Evolutionary conservation across 2,888 invertebrate genomes (phyloP).

Genomic region (Emesis russula): DNA sequence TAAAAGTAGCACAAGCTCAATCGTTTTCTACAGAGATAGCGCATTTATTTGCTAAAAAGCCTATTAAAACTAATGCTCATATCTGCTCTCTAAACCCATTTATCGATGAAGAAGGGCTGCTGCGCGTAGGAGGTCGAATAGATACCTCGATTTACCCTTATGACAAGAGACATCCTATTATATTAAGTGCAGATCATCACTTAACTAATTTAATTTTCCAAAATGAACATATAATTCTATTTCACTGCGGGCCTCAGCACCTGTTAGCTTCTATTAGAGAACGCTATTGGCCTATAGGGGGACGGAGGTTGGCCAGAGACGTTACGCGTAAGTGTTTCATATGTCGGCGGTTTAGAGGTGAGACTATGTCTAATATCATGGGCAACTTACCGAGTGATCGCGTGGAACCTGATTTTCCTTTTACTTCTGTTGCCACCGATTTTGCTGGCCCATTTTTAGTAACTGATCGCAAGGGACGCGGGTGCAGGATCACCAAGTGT

Average conservation of each 20-base stretch:
- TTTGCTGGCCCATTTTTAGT: slow-evolving; percentile 35
- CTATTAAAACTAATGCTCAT: slow-evolving; percentile 9
- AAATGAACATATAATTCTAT: neutral
- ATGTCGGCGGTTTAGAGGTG: slow-evolving; percentile 16
- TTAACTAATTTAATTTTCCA: neutral
- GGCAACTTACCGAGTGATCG: neutral
- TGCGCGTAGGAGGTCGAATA: slow-evolving; percentile 74
- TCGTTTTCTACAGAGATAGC: neutral
- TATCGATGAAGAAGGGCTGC: slow-evolving; percentile 13
- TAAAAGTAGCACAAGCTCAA: neutral
- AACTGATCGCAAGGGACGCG: slow-evolving; percentile 70
- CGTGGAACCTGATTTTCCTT: slow-evolving; percentile 34
- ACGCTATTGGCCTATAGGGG: slow-evolving; percentile 61
- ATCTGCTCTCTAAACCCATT: slow-evolving; percentile 16
- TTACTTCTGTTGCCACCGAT: slow-evolving; percentile 25
- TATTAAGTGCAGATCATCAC: neutral
- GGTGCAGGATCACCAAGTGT: slow-evolving; percentile 66
- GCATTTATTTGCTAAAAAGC: neutral
- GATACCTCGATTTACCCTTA: neutral
- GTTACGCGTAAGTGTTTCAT: slow-evolving; percentile 29
- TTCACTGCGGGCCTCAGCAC: neutral
- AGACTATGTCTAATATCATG: neutral
- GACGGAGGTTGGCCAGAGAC: slow-evolving; percentile 49
- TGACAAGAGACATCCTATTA: neutral
- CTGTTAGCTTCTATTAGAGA: slow-evolving; percentile 18